Evolutionary conservation across 2,797 vertebrate genomes (phyloP).

Genomic region (Rhinatrema bivittatum): DNA sequence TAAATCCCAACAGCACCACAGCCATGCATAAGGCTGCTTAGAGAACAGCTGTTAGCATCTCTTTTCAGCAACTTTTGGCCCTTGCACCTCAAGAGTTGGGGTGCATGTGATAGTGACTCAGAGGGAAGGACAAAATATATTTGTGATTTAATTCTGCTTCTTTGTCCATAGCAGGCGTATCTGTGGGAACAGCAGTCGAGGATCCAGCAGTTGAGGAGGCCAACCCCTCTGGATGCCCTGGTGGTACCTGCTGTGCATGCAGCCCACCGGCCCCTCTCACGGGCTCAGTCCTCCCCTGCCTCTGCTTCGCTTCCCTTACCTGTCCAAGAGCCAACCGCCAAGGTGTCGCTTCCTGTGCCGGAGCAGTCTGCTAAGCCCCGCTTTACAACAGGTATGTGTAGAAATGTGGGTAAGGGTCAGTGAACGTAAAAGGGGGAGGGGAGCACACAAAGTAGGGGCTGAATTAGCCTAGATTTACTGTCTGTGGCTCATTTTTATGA

Average conservation of each 20-base stretch:
- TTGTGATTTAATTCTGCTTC: no score
- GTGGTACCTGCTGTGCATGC: slow-evolving; percentile 59
- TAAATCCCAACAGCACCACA: no score
- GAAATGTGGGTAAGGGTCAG: background rate
- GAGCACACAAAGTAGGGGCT: no score
- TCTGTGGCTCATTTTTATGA: no score
- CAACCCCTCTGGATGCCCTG: slow-evolving; percentile 60
- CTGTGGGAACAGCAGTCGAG: slow-evolving; percentile 89
- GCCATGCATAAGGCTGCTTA: no score
- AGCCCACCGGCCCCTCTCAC: slow-evolving; percentile 74
- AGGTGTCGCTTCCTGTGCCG: slow-evolving; percentile 58
- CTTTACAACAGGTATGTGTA: slow-evolving; percentile 68
- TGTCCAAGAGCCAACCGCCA: slow-evolving; percentile 53
- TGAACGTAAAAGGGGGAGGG: no score
- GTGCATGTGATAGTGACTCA: no score
- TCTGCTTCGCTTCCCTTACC: slow-evolving; percentile 75
- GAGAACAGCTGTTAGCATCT: no score
- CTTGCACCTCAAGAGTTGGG: no score
- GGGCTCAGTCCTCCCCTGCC: slow-evolving; percentile 86
- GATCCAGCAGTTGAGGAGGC: slow-evolving; percentile 70
- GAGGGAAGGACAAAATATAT: no score
- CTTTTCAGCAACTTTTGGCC: no score
- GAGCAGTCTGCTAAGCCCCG: slow-evolving; percentile 59
- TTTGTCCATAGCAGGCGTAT: slow-evolving; percentile 53
- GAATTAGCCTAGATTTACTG: no score